phyloP scores from a whole-genome alignment of 92 coral and sea anemone species.

The Umimayanthus chanpuru region DNA sequence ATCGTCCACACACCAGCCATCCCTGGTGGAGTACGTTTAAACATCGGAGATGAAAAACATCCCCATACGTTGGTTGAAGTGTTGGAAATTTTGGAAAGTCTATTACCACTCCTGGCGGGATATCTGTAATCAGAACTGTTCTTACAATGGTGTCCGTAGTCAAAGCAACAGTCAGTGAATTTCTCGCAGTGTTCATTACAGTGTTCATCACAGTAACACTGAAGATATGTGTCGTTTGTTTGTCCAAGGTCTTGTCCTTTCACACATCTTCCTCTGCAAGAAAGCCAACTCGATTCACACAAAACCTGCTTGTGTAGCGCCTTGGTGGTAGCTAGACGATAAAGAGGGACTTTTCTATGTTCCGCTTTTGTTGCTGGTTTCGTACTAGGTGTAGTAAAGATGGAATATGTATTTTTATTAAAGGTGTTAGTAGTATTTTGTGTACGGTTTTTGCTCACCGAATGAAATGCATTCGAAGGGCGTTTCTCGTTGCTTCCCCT shows the following conservation, averaged over 20 bases:
- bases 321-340: no score
- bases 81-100: background rate
- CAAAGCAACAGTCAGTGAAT: background rate
- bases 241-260: background rate
- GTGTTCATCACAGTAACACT: slow-evolving; percentile 1
- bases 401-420: no score
- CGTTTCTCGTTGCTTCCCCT: no score
- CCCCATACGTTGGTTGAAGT: background rate
- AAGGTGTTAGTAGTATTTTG: no score
- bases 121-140: background rate
- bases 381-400: no score
- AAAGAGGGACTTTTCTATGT: no score
- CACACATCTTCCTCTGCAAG: slow-evolving; percentile 7
- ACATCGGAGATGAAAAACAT: background rate
- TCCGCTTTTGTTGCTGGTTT: no score
- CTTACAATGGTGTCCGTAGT: background rate
- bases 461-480: no score
- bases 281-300: background rate
- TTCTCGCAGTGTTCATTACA: background rate
- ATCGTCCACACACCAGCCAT: background rate
- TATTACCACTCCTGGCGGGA: no score
- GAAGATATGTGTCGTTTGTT: background rate
- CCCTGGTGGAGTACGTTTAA: background rate
- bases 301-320: background rate
- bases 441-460: no score